phyloP scores from a whole-genome alignment of 2,113 vertebrate genomes.

The Solea solea region DNA sequence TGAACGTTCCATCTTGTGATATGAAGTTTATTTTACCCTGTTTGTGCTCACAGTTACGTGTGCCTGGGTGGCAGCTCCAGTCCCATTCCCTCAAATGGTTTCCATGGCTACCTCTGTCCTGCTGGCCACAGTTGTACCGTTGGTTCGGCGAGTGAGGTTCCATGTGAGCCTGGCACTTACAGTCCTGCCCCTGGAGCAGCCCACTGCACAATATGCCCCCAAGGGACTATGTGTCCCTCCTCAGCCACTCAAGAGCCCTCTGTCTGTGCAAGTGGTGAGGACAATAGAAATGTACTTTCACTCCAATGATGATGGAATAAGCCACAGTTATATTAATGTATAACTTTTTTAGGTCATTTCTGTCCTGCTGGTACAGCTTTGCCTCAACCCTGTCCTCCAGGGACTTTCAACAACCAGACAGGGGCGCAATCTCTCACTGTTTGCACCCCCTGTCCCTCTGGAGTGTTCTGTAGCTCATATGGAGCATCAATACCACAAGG shows the following conservation, averaged over 20 bases:
- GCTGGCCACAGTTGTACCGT: slow-evolving; percentile 85
- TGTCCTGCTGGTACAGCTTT: slow-evolving; percentile 79
- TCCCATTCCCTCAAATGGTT: slow-evolving; percentile 81
- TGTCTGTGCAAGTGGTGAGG: slow-evolving; percentile 86
- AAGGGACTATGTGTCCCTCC: slow-evolving; percentile 80
- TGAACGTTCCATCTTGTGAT: slow-evolving; percentile 10
- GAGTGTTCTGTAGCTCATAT: slow-evolving; percentile 83
- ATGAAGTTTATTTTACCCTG: slow-evolving; percentile 21
- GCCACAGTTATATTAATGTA: background rate
- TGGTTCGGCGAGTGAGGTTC: slow-evolving; percentile 81
- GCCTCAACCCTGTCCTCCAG: slow-evolving; percentile 84
- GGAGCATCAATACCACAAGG: slow-evolving; percentile 86
- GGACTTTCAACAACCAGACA: slow-evolving; percentile 81
- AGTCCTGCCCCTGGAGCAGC: slow-evolving; percentile 81
- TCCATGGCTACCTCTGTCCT: slow-evolving; percentile 86
- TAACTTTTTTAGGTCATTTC: slow-evolving; percentile 81
- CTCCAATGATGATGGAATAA: background rate
- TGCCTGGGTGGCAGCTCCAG: slow-evolving; percentile 84
- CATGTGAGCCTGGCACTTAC: slow-evolving; percentile 89
- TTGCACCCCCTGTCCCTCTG: slow-evolving; percentile 87
- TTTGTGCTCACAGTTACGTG: slow-evolving; percentile 82
- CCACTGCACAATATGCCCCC: slow-evolving; percentile 83
- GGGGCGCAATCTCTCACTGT: slow-evolving; percentile 74
- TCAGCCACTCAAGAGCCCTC: slow-evolving; percentile 80
- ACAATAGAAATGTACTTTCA: background rate